Evolutionary conservation across 2,113 vertebrate species (phyloP), one percentile per base, ranked within the genome.

Genomic region (Campylomormyrus tamandua): DNA sequence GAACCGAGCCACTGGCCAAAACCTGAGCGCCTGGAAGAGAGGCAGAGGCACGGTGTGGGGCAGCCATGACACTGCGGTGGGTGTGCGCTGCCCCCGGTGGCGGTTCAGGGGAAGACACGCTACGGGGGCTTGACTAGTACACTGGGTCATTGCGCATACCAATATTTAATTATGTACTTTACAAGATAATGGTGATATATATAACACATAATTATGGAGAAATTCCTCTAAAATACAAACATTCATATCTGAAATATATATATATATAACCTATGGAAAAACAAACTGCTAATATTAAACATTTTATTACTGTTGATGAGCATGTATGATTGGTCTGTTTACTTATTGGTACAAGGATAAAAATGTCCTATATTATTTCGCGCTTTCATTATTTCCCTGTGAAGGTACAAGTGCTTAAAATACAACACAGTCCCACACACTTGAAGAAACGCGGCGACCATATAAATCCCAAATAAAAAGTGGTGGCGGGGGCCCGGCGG

Each of bases 1-100:
- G 96, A 84, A 98, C 95, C 0, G 96, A 97, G 92, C 98, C 98
- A 1, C 98, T 99, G 91, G 98, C 98, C 83, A 99, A 91, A 77
- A 97, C 92, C 94, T 95, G 97, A 42, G 83, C 92, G 52, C 97
- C 98, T 99, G 93, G n/a, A 93, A 94, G 7, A 93, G 27, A 90
- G 89, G 87, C 58, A 87, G 39, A 91, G 31, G 24, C 4, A 48
- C n/a, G 21, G n/a, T 2, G 85, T 7, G n/a, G 15, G 85, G 50
- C 5, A 0, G 1, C 11, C n/a, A 24, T 35, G 24, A 42, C 48
- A 15, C 13, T 7, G 17, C 74, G 35, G 74, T 19, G 74, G 74
- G 11, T 7, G 74, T 80, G 74, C 42, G 74, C 74, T 39, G 74
- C 74, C 35, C 31, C 74, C 74, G 2, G 74, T 77, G 92, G 90